A percentile compares a stretch with the other conserved stretches of the same genome.
phyloP scores from a whole-genome alignment of 2,888 invertebrate genomes.

The Agrilus cyanescens region DNA sequence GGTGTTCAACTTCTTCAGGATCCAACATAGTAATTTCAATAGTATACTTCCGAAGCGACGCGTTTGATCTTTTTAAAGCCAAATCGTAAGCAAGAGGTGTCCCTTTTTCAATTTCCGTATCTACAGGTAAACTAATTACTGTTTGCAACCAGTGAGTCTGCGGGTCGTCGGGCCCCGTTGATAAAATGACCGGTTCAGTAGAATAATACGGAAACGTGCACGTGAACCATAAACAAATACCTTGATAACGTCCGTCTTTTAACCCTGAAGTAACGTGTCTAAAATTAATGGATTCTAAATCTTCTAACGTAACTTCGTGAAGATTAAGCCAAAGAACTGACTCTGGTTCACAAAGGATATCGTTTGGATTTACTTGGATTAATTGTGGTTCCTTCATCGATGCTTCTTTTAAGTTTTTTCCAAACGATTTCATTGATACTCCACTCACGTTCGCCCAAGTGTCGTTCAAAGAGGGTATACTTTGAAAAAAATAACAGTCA shows the following conservation, averaged over 20 bases:
- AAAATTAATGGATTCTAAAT: constrained; percentile 47
- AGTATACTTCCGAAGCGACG: constrained; percentile 50
- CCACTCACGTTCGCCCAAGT: constrained; percentile 75
- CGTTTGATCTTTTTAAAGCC: constrained; percentile 41
- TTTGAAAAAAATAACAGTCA: constrained; percentile 25
- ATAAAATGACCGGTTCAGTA: constrained; percentile 34
- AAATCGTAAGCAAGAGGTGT: constrained; percentile 62
- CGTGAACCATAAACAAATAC: constrained; percentile 72
- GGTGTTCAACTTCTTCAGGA: constrained; percentile 56
- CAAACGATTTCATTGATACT: constrained; percentile 61
- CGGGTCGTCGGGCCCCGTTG: constrained; percentile 44
- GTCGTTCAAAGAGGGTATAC: constrained; percentile 51
- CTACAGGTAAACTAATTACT: constrained; percentile 59
- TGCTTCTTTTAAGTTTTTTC: constrained; percentile 46
- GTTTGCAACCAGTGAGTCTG: constrained; percentile 67
- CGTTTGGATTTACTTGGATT: constrained; percentile 39
- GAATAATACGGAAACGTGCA: constrained; percentile 53
- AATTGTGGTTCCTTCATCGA: constrained; percentile 59
- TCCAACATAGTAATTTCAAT: constrained; percentile 60
- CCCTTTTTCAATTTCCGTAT: constrained; percentile 42
- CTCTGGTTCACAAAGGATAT: constrained; percentile 53
- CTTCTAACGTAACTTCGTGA: constrained; percentile 44
- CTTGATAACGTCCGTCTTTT: constrained; percentile 53
- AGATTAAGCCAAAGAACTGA: constrained; percentile 59
- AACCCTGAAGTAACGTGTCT: constrained; percentile 49